These are phyloP conservation scores for Pipistrellus pipistrellus DNA, from an alignment of 2,797 vertebrate species.

Conservation along the genomic window DNA sequence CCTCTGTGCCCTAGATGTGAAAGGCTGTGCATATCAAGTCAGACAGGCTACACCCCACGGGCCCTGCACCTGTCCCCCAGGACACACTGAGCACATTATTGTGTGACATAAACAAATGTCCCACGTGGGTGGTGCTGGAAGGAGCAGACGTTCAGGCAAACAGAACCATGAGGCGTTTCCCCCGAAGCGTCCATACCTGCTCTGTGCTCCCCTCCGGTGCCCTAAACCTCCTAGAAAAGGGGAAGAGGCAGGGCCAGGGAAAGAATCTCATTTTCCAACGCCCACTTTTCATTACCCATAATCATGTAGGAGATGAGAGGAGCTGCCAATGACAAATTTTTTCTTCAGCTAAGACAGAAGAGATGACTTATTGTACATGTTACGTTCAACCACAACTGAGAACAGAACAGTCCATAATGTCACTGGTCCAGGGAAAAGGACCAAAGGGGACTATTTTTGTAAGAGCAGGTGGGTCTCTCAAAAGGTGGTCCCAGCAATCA, in stretches of 20 bases:
- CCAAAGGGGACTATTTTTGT: neutral
- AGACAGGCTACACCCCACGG: slow-evolving; percentile 47
- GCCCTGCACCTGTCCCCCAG: slow-evolving; percentile 39
- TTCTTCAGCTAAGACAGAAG: neutral
- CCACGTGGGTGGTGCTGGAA: neutral
- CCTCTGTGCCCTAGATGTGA: slow-evolving; percentile 21
- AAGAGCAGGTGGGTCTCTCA: neutral
- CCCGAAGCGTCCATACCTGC: neutral
- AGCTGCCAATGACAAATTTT: neutral
- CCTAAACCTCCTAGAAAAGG: neutral
- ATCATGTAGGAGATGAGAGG: neutral
- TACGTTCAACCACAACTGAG: neutral
- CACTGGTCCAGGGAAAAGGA: neutral
- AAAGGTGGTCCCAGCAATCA: neutral
- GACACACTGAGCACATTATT: neutral
- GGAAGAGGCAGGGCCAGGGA: neutral
- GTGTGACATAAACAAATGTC: slow-evolving; percentile 30
- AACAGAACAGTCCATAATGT: neutral
- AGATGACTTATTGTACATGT: neutral
- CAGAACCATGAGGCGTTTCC: neutral
- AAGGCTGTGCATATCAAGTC: slow-evolving; percentile 66
- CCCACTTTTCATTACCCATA: slow-evolving; percentile 41
- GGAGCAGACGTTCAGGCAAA: slow-evolving; percentile 27
- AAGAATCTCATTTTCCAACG: neutral
- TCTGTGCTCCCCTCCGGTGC: neutral